phyloP scores from a whole-genome alignment of 1,140 invertebrate genomes.

The Achatina immaculata region DNA sequence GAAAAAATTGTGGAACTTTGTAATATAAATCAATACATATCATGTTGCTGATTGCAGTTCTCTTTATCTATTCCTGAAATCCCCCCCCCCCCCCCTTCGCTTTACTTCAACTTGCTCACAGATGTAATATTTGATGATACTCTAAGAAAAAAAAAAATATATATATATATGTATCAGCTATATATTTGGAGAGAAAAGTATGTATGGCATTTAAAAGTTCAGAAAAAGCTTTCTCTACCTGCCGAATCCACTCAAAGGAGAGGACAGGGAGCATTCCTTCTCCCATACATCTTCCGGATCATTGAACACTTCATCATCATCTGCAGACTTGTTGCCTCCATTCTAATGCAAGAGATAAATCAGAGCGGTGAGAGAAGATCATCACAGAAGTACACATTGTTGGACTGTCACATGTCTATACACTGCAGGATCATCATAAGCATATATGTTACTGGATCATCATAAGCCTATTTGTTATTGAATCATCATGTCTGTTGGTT shows the following conservation, averaged over 20 bases:
- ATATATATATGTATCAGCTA: not conserved
- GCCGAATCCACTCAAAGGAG: constrained; percentile 36
- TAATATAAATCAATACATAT: too few relatives aligned
- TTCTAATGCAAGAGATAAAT: constrained; percentile 48
- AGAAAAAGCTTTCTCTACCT: not conserved
- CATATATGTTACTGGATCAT: too few relatives aligned
- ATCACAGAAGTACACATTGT: not conserved
- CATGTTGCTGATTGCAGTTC: too few relatives aligned
- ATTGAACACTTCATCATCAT: constrained; percentile 67
- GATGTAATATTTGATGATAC: too few relatives aligned
- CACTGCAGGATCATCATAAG: too few relatives aligned
- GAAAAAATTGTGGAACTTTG: too few relatives aligned
- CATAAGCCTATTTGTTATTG: too few relatives aligned
- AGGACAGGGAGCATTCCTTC: constrained; percentile 50
- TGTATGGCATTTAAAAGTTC: not conserved
- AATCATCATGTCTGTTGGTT: too few relatives aligned
- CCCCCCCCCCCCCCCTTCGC: too few relatives aligned
- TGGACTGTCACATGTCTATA: too few relatives aligned
- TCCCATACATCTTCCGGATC: constrained; percentile 68
- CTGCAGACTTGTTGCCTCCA: constrained; percentile 57
- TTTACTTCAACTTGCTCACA: too few relatives aligned
- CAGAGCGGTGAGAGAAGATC: constrained; percentile 7
- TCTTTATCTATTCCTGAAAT: too few relatives aligned
- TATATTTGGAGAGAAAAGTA: not conserved
- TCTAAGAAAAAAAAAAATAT: not conserved